Evolutionary conservation across 2,888 invertebrate species (phyloP), one percentile per base, ranked within the genome.

Genomic region (Tetramorium bicarinatum): DNA sequence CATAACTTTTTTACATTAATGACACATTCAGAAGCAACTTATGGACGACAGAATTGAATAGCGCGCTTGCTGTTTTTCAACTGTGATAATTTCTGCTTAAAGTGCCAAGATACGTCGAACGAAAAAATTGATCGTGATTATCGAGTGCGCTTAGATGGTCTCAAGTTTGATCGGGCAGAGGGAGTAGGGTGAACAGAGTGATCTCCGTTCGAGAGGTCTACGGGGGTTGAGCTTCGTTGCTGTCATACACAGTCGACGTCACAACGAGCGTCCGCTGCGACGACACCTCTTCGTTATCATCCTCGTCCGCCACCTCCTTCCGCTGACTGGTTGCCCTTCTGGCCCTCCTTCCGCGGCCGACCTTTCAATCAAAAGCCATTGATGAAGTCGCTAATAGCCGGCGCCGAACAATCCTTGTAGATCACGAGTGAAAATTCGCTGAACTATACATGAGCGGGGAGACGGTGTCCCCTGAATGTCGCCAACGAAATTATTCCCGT

Each of bases 61-160:
- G 18, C n/a, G n/a, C n/a, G n/a, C n/a, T 15, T n/a, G 49, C 21
- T 47, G 34, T 3, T 49, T 49, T 49, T 49, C 9, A 1, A 15
- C n/a, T 25, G 13, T 15, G 15, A 25, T 29, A 44, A 29, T 52
- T 34, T 56, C 4, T 52, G 11, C 41, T 15, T 29, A 41, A 4
- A 13, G 21, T 41, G 29, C 44, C 44, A 49, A 59, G 41, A 56
- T 21, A 44, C 49, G 41, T 34, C 44, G 74, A 47, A 4, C 25
- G 72, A 41, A 86, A 79, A 87, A 89, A 87, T 89, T 87, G 85
- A 86, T 89, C 86, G 85, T 85, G 87, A 89, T 88, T 84, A 85
- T 86, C 76, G 80, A 88, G 83, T 84, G 86, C 84, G 79, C 69
- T 74, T 64, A 66, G 72, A 54, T 77, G 77, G 86, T 86, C 75